A percentile compares a stretch with the other conserved stretches of the same genome.
Evolutionary conservation across 2,797 vertebrate species (phyloP).

Genomic region (Halcyon badia): DNA sequence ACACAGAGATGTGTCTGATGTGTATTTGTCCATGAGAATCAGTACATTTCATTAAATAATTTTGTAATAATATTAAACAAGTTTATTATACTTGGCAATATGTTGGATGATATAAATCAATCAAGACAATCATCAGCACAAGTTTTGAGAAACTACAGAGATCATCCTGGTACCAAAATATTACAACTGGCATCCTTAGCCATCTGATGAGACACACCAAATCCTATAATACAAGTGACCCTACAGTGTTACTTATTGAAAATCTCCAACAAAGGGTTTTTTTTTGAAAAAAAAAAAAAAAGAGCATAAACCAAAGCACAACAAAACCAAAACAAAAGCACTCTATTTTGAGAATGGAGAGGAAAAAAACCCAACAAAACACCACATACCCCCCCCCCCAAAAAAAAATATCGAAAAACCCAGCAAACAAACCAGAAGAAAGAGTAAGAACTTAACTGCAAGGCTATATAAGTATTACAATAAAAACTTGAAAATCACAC

Average conservation of each 20-base stretch:
- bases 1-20: not conserved
- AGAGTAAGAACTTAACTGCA: not conserved
- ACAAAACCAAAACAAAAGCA: not conserved
- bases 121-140: not conserved
- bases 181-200: not conserved
- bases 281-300: not conserved
- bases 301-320: not conserved
- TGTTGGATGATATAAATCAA: not conserved
- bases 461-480: not conserved
- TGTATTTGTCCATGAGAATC: not conserved
- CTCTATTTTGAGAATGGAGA: not conserved
- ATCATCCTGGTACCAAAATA: not conserved
- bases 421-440: not conserved
- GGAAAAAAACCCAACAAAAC: too few species aligned
- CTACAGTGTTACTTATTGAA: not conserved
- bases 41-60: not conserved
- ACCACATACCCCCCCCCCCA: not conserved
- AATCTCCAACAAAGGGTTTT: not conserved
- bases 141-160: not conserved
- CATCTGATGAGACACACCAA: not conserved
- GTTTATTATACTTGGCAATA: not conserved
- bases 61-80: not conserved
- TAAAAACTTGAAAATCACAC: not conserved
- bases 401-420: too few species aligned
- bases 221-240: rapidly evolving